phyloP scores from a whole-genome alignment of 2,113 vertebrate species.

The Taxidea taxus region DNA sequence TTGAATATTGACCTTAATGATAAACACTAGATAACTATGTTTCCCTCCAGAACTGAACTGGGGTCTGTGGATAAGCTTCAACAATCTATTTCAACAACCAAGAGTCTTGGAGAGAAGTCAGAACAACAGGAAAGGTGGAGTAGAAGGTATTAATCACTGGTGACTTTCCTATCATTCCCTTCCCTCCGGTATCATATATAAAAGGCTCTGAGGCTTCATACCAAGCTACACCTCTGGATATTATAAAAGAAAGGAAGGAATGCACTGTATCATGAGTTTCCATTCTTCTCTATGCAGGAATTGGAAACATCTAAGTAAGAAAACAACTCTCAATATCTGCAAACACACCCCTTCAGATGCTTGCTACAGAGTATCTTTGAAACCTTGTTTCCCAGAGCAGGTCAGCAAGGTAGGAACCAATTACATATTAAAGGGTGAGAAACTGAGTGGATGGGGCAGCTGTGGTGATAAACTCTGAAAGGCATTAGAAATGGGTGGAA shows the following conservation, averaged over 20 bases:
- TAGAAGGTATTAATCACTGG: slow-evolving; percentile 46
- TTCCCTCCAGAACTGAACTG: neutral
- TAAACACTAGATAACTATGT: neutral
- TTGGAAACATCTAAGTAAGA: slow-evolving; percentile 12
- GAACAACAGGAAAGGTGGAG: slow-evolving; percentile 69
- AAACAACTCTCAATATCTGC: neutral
- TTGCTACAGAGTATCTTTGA: neutral
- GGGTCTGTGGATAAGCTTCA: neutral
- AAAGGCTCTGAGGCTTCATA: neutral
- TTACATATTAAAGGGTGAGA: neutral
- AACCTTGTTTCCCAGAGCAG: neutral
- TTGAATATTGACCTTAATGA: neutral
- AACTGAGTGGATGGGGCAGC: neutral
- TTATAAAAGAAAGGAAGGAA: neutral
- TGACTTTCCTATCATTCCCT: slow-evolving; percentile 39
- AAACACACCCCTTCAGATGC: neutral
- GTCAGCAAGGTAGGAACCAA: neutral
- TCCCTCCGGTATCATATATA: neutral
- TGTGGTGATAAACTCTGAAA: neutral
- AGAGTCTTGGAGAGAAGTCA: slow-evolving; percentile 32
- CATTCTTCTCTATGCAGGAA: neutral
- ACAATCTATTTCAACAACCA: neutral
- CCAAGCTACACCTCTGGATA: neutral
- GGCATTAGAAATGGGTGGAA: neutral
- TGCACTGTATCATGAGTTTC: neutral